These are phyloP conservation scores for Apoderus coryli DNA, from an alignment of 2,888 invertebrate species.

Conservation along the genomic window DNA sequence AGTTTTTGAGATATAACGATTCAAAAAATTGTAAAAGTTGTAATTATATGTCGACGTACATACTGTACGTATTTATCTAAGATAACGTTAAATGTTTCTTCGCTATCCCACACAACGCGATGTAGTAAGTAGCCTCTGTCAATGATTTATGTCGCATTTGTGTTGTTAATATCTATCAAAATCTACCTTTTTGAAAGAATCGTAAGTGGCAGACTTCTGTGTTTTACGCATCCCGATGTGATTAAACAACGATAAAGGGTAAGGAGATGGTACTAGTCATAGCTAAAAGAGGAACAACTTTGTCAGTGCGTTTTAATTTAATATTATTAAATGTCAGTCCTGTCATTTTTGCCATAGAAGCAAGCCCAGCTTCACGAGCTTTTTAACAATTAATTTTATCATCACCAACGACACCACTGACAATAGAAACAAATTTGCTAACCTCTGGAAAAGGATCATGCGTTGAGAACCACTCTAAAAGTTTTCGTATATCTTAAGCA, in stretches of 20 bases:
- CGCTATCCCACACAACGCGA: no score
- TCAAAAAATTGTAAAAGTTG: no score
- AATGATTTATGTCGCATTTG: conserved; percentile 11
- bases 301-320: conserved; percentile 10
- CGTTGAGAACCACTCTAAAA: conserved; percentile 22
- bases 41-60: no score
- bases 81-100: no score
- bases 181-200: conserved; percentile 10
- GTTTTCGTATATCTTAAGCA: conserved; percentile 16
- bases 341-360: conserved; percentile 8
- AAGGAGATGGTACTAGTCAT: conserved; percentile 9
- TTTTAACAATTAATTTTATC: conserved; percentile 10
- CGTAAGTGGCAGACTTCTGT: conserved; percentile 13
- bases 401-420: conserved; percentile 10
- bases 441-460: conserved; percentile 24
- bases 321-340: conserved; percentile 9
- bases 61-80: no score
- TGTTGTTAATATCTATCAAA: conserved; percentile 8
- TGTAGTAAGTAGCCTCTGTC: no score
- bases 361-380: conserved; percentile 12
- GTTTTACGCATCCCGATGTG: conserved; percentile 13
- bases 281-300: conserved; percentile 10
- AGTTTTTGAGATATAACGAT: no score
- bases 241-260: conserved; percentile 8
- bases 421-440: conserved; percentile 17